Evolutionary conservation across 2,888 invertebrate genomes (phyloP).

Genomic region (Neria commutata): DNA sequence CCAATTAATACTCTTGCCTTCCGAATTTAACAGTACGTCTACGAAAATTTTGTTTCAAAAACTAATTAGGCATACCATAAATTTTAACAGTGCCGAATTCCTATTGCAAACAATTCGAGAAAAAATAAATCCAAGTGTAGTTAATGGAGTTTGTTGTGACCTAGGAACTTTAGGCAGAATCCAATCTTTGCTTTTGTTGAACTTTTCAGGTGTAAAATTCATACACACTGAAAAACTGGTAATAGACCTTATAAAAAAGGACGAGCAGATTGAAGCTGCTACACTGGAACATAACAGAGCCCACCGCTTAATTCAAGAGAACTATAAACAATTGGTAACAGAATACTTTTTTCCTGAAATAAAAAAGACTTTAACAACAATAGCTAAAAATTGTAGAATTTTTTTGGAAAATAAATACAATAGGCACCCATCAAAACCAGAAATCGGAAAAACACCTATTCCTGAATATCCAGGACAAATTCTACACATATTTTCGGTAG

Average conservation of each 20-base stretch:
- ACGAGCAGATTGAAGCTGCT: not conserved
- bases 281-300: not conserved
- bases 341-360: not conserved
- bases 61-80: not conserved
- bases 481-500: not conserved
- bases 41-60: conserved; percentile 9
- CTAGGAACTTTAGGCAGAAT: not conserved
- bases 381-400: not conserved
- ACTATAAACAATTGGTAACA: not conserved
- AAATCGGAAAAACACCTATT: not conserved
- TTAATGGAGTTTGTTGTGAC: not conserved
- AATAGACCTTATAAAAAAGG: not conserved
- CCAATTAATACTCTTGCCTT: not conserved
- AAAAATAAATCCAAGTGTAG: too few species aligned
- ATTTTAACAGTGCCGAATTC: not conserved
- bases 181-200: not conserved
- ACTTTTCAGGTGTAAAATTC: not conserved
- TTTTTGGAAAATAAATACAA: not conserved
- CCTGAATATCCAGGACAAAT: not conserved
- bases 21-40: not conserved
- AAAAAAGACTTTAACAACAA: not conserved
- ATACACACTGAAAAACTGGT: not conserved
- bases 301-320: not conserved
- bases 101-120: too few species aligned
- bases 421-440: not conserved